These are phyloP conservation scores for Cololabis saira DNA, from an alignment of 2,113 vertebrate genomes.

Conservation along the genomic window DNA sequence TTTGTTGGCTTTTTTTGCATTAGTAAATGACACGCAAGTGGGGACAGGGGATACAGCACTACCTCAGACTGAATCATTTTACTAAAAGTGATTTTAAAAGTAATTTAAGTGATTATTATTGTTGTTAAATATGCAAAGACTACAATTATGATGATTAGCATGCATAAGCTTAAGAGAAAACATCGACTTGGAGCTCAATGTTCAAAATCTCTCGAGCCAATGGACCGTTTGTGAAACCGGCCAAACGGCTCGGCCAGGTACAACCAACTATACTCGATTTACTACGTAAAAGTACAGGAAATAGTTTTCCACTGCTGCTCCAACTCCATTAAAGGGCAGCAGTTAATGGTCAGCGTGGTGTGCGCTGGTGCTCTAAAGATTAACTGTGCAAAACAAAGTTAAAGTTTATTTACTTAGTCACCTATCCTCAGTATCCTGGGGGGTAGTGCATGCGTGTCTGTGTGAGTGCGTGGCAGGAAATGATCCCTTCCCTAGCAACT, in stretches of 20 bases:
- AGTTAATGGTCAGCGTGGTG: conserved; percentile 6
- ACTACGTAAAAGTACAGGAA: conserved; percentile 12
- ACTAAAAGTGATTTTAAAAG: neutral
- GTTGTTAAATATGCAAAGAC: neutral
- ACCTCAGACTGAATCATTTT: neutral
- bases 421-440: neutral
- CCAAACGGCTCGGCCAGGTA: conserved; percentile 12
- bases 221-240: conserved; percentile 5
- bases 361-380: conserved; percentile 23
- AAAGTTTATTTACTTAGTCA: conserved; percentile 22
- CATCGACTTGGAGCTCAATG: neutral
- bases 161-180: neutral
- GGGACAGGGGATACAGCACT: no score
- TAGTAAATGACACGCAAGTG: no score
- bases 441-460: neutral
- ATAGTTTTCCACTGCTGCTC: neutral
- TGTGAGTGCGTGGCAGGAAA: conserved; percentile 23
- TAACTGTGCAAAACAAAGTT: conserved; percentile 34
- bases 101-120: neutral
- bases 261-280: conserved; percentile 14
- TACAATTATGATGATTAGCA: neutral
- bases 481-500: conserved; percentile 25
- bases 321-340: neutral
- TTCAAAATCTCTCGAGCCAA: conserved; percentile 7
- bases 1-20: no score